Conservation (phyloP, 2,797 vertebrate species). For the Tapirus indicus region DNA sequence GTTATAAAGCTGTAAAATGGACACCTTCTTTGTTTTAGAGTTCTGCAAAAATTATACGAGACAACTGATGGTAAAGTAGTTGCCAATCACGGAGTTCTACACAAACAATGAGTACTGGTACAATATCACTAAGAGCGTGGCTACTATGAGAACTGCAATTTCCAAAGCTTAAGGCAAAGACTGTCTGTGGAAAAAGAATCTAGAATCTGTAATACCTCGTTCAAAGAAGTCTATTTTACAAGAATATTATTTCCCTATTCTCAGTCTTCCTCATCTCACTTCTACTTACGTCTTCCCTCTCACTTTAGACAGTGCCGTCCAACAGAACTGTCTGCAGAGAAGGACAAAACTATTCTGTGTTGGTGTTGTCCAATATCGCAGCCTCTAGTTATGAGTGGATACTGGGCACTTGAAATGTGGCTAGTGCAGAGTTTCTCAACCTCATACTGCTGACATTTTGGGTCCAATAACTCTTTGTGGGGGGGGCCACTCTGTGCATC, state of each 20-base stretch:
- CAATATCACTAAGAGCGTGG: accelerated
- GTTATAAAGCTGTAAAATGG: neutral
- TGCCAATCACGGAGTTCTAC: accelerated
- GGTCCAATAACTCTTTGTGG: accelerated
- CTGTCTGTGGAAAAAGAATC: accelerated
- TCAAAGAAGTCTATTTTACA: neutral
- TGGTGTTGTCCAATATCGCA: accelerated
- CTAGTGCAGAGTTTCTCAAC: accelerated
- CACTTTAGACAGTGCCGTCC: accelerated
- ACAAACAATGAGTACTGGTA: accelerated
- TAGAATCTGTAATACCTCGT: accelerated
- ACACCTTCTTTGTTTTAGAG: neutral
- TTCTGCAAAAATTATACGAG: neutral
- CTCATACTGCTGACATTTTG: accelerated
- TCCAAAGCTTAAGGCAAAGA: neutral
- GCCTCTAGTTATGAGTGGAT: accelerated
- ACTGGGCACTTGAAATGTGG: accelerated
- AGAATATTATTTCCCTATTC: accelerated
- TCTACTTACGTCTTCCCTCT: accelerated
- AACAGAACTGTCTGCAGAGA: accelerated
- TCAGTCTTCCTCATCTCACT: accelerated
- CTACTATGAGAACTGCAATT: accelerated
- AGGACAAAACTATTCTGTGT: accelerated
- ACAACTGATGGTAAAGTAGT: accelerated
- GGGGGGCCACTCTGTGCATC: neutral